Base-by-base conservation (phyloP, 2,797 vertebrate species). In the Chelon labrosus region DNA sequence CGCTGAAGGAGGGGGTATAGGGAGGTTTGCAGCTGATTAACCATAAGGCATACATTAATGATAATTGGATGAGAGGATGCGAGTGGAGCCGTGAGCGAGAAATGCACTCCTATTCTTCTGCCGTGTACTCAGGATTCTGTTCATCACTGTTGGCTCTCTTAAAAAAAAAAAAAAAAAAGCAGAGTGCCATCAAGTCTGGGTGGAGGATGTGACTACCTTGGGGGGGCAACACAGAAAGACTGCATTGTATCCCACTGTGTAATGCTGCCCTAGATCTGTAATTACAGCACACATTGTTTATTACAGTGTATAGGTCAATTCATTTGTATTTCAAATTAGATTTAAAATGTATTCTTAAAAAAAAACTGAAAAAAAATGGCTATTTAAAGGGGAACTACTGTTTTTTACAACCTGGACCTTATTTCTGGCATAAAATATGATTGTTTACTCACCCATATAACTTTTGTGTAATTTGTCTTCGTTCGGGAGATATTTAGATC, bases 41-140 rank as follows among this genome's bases (percentile, higher is more conserved):
- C 79, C 86, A 89, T 75, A 84, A 91, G 88, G 92, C 87, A 92
- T 92, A 90, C 90, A 94, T 92, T 88, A 93, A 95, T 94, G 89
- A 93, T 93, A 91, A 93, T 91, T 92, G 90, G 93, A 91, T 77
- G 71, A 85, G 91, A 85, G 85, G 77, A 89, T 87, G 88, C 64
- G 61, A 87, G 84, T 70, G 68, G 72, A 71, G 88, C 91, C 90
- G 10, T 42, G 52, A 89, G 93, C 91, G 4, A 89, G 72, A 89
- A 82, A 82, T 44, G 77, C 88, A 76, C 80, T 85, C 50, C 25
- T 74, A 65, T 61, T 60, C 17, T 61, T 47, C 47, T 54, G 44
- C 42, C 2, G 51, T 72, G 59, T 55, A 65, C 68, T 81, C 68
- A 67, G 69, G 70, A 83, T 80, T 82, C 64, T 70, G 65, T 79